Evolutionary conservation across 2,888 invertebrate species (phyloP).

Genomic region (Rotaria socialis): DNA sequence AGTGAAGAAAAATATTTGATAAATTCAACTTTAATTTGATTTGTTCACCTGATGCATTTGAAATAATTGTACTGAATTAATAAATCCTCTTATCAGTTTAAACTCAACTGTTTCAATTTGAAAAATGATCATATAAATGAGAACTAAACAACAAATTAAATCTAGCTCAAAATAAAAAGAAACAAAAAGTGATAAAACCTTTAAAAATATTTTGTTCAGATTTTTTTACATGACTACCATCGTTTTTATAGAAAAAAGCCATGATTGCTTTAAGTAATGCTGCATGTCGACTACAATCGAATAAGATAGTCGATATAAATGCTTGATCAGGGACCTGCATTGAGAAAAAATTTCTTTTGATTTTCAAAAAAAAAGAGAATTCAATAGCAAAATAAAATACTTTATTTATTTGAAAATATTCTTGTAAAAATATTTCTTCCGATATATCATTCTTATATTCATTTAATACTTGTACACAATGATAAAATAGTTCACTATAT

Average conservation of each 20-base stretch:
- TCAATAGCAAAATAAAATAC: conserved; percentile 44
- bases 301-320: conserved; percentile 57
- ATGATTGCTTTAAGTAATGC: conserved; percentile 52
- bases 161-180: not conserved
- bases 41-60: conserved; percentile 54
- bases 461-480: conserved; percentile 52
- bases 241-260: conserved; percentile 54
- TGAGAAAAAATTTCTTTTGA: not conserved
- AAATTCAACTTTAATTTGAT: not conserved
- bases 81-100: conserved; percentile 54
- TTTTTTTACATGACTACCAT: conserved; percentile 54
- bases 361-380: too few relatives aligned
- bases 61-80: conserved; percentile 52
- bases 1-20: too few relatives aligned
- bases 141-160: conserved; percentile 49
- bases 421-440: conserved; percentile 53
- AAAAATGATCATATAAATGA: conserved; percentile 55
- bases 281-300: conserved; percentile 54
- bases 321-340: conserved; percentile 52
- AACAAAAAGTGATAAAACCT: conserved; percentile 49
- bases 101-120: conserved; percentile 56
- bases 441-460: conserved; percentile 51
- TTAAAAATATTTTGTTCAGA: conserved; percentile 54
- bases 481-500: conserved; percentile 50
- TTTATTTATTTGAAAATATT: conserved; percentile 50